These are phyloP conservation scores for Okamejei kenojei DNA, from an alignment of 2,797 vertebrate genomes.

Conservation along the genomic window DNA sequence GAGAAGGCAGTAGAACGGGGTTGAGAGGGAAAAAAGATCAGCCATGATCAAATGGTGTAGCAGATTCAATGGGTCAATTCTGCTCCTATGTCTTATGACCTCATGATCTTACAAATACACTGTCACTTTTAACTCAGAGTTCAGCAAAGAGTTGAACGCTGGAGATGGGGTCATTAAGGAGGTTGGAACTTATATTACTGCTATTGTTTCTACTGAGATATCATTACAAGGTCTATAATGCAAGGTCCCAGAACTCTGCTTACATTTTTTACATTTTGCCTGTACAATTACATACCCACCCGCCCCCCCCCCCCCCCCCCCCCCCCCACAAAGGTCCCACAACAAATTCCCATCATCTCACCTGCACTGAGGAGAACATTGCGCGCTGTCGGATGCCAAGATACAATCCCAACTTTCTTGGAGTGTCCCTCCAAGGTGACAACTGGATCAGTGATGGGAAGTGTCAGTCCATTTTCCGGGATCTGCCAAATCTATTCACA, in stretches of 20 bases:
- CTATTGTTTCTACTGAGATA: neutral
- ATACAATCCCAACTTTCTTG: conserved; percentile 87
- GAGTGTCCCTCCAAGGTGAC: conserved; percentile 88
- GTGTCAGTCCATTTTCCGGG: conserved; percentile 83
- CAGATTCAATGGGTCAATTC: too few relatives aligned
- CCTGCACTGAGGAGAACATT: conserved; percentile 93
- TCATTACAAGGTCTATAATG: neutral
- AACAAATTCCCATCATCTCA: conserved; percentile 46
- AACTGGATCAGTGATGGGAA: conserved; percentile 77
- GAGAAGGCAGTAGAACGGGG: too few relatives aligned
- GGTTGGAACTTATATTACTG: too few relatives aligned
- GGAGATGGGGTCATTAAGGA: too few relatives aligned
- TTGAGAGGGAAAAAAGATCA: too few relatives aligned
- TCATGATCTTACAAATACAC: neutral
- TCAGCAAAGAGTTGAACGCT: neutral
- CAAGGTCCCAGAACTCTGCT: neutral
- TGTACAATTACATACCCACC: neutral
- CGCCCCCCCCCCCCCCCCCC: neutral
- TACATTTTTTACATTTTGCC: neutral
- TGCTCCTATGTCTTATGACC: too few relatives aligned
- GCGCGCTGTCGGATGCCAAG: conserved; percentile 91
- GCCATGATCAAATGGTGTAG: too few relatives aligned
- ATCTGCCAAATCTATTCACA: conserved; percentile 89
- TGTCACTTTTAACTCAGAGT: neutral
- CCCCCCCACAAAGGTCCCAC: neutral